Base-by-base conservation (phyloP, 2,113 vertebrate species). In the Cochlearius cochlearius region DNA sequence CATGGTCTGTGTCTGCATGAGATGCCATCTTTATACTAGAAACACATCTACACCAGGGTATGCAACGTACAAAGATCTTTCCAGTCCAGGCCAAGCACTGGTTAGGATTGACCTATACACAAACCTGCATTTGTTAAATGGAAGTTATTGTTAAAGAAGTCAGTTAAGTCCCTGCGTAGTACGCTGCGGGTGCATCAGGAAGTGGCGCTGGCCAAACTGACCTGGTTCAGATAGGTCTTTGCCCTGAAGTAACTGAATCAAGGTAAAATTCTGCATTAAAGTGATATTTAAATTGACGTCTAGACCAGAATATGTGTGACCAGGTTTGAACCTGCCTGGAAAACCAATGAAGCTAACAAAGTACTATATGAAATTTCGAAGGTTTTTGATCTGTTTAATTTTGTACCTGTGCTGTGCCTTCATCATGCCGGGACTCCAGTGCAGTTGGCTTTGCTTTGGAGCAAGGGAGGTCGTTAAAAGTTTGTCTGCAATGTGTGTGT, bases 1-100 rank as follows among this genome's bases (percentile, higher is more conserved):
- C 0, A 0, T 69, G 49, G 36, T 45, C 55, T 69, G 0, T 63
- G 30, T 4, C 1, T 55, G 22, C 38, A 84, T 2, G 1, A 34
- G 47, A 29, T 77, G 59, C n/a, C 1, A 2, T 59, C 52, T 53
- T 80, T 77, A 18, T 15, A 7, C 25, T 58, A 60, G 75, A 77
- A 85, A 60, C 13, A 38, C 30, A 39, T 63, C 81, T 73, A 21
- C 7, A 29, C 19, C 15, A 47, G 32, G 16, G 14, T 55, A 5
- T 69, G 59, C 30, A 86, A n/a, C 30, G 12, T 41, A 14, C 19
- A 50, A 67, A 87, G 25, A 83, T 7, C 59, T 86, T 86, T 55
- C 60, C 47, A 63, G 34, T 86, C 55, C 30, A 53, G 45, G 74
- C 17, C 38, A 83, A 56, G 14, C 39, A 27, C 30, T 45, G 80